Evolutionary conservation across 2,113 vertebrate species (phyloP), one percentile per base, ranked within the genome.

Genomic region (Tychaedon coryphoeus): DNA sequence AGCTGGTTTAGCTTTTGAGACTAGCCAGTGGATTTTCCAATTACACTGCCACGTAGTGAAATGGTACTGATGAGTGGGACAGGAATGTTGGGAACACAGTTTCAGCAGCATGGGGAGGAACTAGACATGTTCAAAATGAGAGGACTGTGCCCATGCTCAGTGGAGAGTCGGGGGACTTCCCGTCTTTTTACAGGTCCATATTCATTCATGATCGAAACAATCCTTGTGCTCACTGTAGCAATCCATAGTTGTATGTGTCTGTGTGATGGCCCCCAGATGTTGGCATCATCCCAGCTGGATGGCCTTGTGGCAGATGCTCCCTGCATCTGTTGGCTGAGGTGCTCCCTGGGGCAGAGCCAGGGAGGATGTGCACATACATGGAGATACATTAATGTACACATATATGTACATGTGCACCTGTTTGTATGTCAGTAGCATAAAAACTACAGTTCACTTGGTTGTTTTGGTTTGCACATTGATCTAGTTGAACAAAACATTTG

Each of bases 1-100:
- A 93, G 48, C 87, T 89, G 70, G 50, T 90, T 86, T 80, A 54
- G 56, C 66, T 86, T 88, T 86, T 91, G 78, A 62, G 78, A 73
- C 62, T 47, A 93, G 40, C 78, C 51, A 86, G 75, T 83, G 72
- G 61, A 43, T 94, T 88, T 92, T 74, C 61, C 15, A 31, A 10
- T 88, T 51, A 71, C 72, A 67, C 90, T 95, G 91, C 90, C 51
- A 5, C 0, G 0, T 74, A 34, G n/a, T 18, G 64, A 64, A 80
- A 17, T 65, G 56, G 23, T 36, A 5, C 25, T 19, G 72, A 28
- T 33, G 33, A 42, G 48, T 19, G 57, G 77, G 47, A 51, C 79
- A 80, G 75, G 50, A 74, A 6, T 20, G 5, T n/a, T 77, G 69
- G 85, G 64, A 77, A 15, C 51, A 23, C 31, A 23, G 33, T 48